Evolutionary conservation across 2,888 invertebrate species (phyloP), one percentile per base, ranked within the genome.

Genomic region (Nomada flava): DNA sequence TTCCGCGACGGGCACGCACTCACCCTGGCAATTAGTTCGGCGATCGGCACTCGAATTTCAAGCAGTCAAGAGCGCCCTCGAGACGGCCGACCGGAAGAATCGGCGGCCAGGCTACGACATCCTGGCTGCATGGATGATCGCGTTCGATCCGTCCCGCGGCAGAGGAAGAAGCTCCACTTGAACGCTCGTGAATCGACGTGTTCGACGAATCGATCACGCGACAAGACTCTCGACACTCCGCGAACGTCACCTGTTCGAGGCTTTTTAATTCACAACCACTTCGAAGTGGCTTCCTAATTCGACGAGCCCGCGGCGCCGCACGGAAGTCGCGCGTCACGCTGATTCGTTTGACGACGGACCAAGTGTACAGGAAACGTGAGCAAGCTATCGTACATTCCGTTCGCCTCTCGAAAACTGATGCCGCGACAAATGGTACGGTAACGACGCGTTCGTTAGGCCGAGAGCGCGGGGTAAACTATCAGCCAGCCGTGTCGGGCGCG

Each of bases 21-120:
- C 53, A 3, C 36, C 36, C 55, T 36, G 78, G 50, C 55, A 68
- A 75, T 77, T 73, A 62, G 10, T 47, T 20, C 44, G 60, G 26
- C 23, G 71, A 62, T 62, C 65, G 20, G 29, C 64, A 57, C 26
- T n/a, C 44, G 52, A 53, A 44, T 60, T 52, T 53, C 44, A 23
- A 53, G 26, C 15, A 2, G 47, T 20, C 29, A 13, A 7, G 36
- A 71, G 18, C 10, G 29, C 47, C n/a, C 59, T 50, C 13, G 47
- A 29, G 64, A 73, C 20, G 15, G 7, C 23, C 55, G 29, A 26
- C 29, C 26, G 44, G 36, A 44, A 23, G 47, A 36, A 44, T 42
- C 29, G 36, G 11, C 23, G 13, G 7, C 13, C 23, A 13, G n/a
- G 18, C 20, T 53, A 1, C 13, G 20, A 52, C 36, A 36, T 69